Percentiles rank a stretch among this genome's conserved stretches.
phyloP scores from a whole-genome alignment of 1,140 invertebrate genomes.

The Episyrphus balteatus region DNA sequence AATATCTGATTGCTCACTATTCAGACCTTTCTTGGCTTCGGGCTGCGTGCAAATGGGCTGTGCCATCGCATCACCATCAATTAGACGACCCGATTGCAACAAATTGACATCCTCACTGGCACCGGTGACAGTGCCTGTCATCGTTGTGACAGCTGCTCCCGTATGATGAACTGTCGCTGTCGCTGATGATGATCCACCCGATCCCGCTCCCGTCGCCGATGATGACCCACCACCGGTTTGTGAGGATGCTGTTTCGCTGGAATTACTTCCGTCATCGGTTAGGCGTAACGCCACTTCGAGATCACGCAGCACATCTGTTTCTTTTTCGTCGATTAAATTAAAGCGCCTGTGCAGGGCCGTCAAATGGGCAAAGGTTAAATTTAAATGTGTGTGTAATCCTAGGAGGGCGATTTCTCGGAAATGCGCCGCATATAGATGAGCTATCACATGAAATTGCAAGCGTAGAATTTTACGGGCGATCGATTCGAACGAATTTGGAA shows the following conservation, averaged over 20 bases:
- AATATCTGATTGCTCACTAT: constrained; percentile 2
- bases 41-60: constrained; percentile 34
- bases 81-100: constrained; percentile 17
- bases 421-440: constrained; percentile 96
- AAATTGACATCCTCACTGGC: constrained; percentile 9
- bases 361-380: constrained; percentile 93
- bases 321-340: constrained; percentile 87
- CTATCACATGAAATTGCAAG: constrained; percentile 93
- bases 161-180: not conserved
- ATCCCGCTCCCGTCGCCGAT: constrained; percentile 3
- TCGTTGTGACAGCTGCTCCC: constrained; percentile 6
- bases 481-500: constrained; percentile 86
- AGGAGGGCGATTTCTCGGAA: constrained; percentile 89
- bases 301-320: constrained; percentile 87
- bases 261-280: constrained; percentile 38
- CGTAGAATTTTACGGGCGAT: constrained; percentile 93
- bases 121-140: not conserved
- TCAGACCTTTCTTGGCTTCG: constrained; percentile 17
- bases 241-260: constrained; percentile 8
- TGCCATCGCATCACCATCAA: constrained; percentile 29
- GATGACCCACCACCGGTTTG: constrained; percentile 1
- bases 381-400: constrained; percentile 86
- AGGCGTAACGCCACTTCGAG: constrained; percentile 61
- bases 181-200: constrained; percentile 5
- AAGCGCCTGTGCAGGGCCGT: constrained; percentile 81